Evolutionary conservation across 2,888 invertebrate species (phyloP).

Genomic region (Maniola hyperantus): DNA sequence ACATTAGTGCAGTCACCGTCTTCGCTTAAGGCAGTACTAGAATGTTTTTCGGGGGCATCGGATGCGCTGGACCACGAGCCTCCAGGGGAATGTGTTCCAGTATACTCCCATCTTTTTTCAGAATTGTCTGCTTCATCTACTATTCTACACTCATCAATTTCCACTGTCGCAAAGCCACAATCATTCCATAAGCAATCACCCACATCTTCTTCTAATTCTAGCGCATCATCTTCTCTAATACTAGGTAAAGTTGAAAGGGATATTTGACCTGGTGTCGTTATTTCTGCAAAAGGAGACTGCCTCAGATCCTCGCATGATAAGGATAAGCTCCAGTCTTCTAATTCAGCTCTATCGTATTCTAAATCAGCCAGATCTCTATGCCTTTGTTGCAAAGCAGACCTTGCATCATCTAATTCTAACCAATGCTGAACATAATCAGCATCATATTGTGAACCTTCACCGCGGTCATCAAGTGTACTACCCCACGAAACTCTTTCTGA

Average conservation of each 20-base stretch:
- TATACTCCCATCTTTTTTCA: constrained; percentile 86
- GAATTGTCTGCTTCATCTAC: constrained; percentile 71
- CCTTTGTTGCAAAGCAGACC: constrained; percentile 86
- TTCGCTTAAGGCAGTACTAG: constrained; percentile 86
- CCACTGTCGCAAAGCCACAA: constrained; percentile 86
- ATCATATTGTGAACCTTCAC: constrained; percentile 85
- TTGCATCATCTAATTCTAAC: constrained; percentile 87
- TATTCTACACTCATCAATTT: constrained; percentile 85
- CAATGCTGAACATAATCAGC: constrained; percentile 90
- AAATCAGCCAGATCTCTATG: constrained; percentile 86
- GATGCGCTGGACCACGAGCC: constrained; percentile 84
- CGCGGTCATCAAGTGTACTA: constrained; percentile 82
- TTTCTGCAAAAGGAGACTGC: constrained; percentile 76
- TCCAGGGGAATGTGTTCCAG: constrained; percentile 81
- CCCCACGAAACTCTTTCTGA: constrained; percentile 83
- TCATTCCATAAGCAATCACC: constrained; percentile 90
- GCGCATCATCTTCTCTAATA: constrained; percentile 87
- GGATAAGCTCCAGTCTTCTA: constrained; percentile 91
- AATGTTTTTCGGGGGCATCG: constrained; percentile 85
- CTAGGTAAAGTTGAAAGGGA: constrained; percentile 86
- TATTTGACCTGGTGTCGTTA: constrained; percentile 84
- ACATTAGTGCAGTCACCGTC: constrained; percentile 87
- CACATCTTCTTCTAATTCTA: constrained; percentile 88
- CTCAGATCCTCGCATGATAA: constrained; percentile 87
- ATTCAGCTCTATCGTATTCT: constrained; percentile 89